Base-by-base conservation (phyloP, 2,113 vertebrate genomes). In the Piaya cayana region DNA sequence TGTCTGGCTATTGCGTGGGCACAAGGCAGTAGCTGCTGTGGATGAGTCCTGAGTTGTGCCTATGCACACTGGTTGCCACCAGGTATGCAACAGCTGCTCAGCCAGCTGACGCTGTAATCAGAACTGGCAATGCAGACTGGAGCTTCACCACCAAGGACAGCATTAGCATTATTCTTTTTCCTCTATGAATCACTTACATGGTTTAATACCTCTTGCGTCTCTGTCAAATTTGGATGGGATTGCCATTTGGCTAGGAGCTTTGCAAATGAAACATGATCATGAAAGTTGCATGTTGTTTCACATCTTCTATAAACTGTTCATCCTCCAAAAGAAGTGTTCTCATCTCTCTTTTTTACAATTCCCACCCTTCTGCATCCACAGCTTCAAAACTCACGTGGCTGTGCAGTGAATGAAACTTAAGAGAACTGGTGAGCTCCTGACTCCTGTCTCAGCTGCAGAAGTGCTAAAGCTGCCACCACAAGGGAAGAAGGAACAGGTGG, bases 21-120 rank as follows among this genome's bases (percentile, higher is more conserved):
- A 58, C 1, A 1, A 79, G 43, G 67, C 59, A 86, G 26, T 4
- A 20, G 3, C 16, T 10, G 30, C 39, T 0, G 0, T n/a, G 53
- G 39, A 32, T 17, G 22, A 64, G 39, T 7, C 62, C 50, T 5
- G 26, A 55, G 49, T 37, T 34, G n/a, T 1, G 9, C 15, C 14
- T 26, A 5, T 9, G 12, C 11, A 1, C 4, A 7, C 9, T 36
- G 49, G 37, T 6, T 34, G 25, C 55, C 68, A 26, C 14, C 39
- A 72, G 36, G 43, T 19, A 25, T 13, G 30, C 30, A 16, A 50
- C 77, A 15, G 11, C 62, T 80, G 76, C 23, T 42, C 68, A 92
- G 26, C 45, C 68, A 92, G 43, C 52, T 68, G 62, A 52, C 21
- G 75, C 39, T n/a, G 36, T 29, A 55, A 45, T 50, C 58, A 90